Conservation (phyloP, 1,140 invertebrate genomes). For the Heliconius hewitsoni region DNA sequence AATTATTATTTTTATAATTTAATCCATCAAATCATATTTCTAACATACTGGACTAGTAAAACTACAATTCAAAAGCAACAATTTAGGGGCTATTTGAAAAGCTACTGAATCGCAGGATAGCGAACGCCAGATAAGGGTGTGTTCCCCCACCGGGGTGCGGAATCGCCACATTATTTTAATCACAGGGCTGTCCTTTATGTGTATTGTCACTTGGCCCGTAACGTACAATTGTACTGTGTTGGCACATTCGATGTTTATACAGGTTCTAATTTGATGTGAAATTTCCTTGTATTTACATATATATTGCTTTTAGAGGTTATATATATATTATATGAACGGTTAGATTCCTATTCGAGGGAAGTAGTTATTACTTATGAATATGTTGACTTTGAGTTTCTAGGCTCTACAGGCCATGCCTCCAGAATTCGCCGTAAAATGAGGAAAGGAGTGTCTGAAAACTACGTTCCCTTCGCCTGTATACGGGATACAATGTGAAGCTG, state of each 20-base stretch:
- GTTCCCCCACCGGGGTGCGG: constrained; percentile 51
- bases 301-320: background rate
- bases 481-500: no score
- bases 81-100: constrained; percentile 3
- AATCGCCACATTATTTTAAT: constrained; percentile 70
- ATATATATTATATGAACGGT: no score
- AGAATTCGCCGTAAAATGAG: no score
- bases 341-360: background rate
- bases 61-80: background rate
- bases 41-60: background rate
- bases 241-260: background rate
- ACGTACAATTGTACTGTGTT: background rate
- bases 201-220: background rate
- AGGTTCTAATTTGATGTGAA: background rate
- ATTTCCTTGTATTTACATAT: background rate
- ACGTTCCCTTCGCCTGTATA: background rate
- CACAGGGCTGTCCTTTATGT: constrained; percentile 57
- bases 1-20: no score
- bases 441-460: background rate
- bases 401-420: no score
- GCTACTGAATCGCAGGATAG: background rate
- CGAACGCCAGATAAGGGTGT: constrained; percentile 9
- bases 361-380: background rate
- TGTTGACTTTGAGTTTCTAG: background rate
- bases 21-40: constrained; percentile 15